Evolutionary conservation across 2,888 invertebrate genomes (phyloP).

Genomic region (Hypena proboscidalis): DNA sequence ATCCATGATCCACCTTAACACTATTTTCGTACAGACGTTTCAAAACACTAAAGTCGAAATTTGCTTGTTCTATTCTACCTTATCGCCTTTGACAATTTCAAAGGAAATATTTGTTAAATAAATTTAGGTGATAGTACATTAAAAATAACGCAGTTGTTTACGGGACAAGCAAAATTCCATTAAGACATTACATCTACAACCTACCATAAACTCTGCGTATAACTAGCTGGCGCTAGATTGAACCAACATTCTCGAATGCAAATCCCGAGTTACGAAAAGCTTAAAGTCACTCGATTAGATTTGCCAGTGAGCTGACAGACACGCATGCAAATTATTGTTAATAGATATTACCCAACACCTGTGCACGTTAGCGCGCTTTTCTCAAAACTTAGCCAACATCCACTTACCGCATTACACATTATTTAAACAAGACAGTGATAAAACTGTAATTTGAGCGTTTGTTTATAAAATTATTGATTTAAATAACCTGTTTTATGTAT

Average conservation of each 20-base stretch:
- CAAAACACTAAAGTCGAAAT: too few relatives aligned
- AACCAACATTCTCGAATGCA: slow-evolving; percentile 27
- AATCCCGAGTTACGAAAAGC: slow-evolving; percentile 34
- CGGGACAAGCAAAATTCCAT: too few relatives aligned
- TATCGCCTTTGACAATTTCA: too few relatives aligned
- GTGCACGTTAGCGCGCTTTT: slow-evolving; percentile 18
- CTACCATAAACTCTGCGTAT: too few relatives aligned
- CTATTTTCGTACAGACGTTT: too few relatives aligned
- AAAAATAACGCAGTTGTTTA: too few relatives aligned
- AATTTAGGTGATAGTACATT: too few relatives aligned
- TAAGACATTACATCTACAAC: too few relatives aligned
- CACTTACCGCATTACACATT: slow-evolving; percentile 17
- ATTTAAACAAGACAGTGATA: slow-evolving; percentile 9
- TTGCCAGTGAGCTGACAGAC: slow-evolving; percentile 22
- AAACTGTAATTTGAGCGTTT: background rate
- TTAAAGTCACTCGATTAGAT: slow-evolving; percentile 21
- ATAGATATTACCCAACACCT: slow-evolving; percentile 43
- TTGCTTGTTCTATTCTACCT: too few relatives aligned
- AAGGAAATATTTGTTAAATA: too few relatives aligned
- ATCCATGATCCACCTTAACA: too few relatives aligned
- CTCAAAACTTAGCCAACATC: slow-evolving; percentile 21
- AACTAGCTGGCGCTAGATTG: background rate
- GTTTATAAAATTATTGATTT: background rate
- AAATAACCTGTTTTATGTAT: too few relatives aligned
- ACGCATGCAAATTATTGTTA: slow-evolving; percentile 50